Evolutionary conservation across 2,797 vertebrate genomes (phyloP).

Genomic region (Apogon talboti): DNA sequence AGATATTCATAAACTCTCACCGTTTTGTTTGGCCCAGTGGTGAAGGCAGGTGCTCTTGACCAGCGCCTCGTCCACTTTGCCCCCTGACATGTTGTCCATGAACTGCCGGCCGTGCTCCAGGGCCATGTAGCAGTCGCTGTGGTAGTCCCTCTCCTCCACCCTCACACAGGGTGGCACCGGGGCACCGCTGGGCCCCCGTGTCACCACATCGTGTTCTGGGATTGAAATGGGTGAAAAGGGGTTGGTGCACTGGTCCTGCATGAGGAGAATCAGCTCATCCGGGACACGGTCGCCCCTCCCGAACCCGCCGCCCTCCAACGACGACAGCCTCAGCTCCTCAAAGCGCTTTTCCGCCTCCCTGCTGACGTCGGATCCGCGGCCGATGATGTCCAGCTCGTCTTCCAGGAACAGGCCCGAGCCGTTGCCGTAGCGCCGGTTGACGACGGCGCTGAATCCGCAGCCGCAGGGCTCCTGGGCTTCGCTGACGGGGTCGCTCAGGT

Average conservation of each 20-base stretch:
- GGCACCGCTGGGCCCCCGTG: slow-evolving; percentile 72
- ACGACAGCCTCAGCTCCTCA: slow-evolving; percentile 89
- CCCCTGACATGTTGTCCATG: slow-evolving; percentile 99
- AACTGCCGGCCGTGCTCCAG: slow-evolving; percentile 98
- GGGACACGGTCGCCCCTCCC: slow-evolving; percentile 86
- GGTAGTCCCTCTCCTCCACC: slow-evolving; percentile 95
- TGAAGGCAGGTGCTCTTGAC: slow-evolving; percentile 97
- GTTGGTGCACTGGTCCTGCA: slow-evolving; percentile 98
- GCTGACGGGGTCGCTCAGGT: slow-evolving; percentile 93
- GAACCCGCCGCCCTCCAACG: slow-evolving; percentile 80
- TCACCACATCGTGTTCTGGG: slow-evolving; percentile 71
- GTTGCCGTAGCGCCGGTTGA: slow-evolving; percentile 96
- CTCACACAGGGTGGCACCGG: slow-evolving; percentile 82
- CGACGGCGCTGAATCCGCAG: slow-evolving; percentile 97
- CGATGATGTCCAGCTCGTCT: slow-evolving; percentile 97
- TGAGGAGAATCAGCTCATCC: slow-evolving; percentile 92
- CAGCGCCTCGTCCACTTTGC: slow-evolving; percentile 96
- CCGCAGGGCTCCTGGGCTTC: slow-evolving; percentile 93
- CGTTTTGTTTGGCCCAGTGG: slow-evolving; percentile 94
- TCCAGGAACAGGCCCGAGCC: slow-evolving; percentile 97
- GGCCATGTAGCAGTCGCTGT: slow-evolving; percentile 96
- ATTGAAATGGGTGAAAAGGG: slow-evolving; percentile 91
- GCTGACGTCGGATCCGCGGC: slow-evolving; percentile 91
- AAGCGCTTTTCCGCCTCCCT: slow-evolving; percentile 95
- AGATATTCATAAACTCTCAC: slow-evolving; percentile 71